Base-by-base conservation (phyloP, 92 coral and sea anemone species). In the Plumapathes pennacea region DNA sequence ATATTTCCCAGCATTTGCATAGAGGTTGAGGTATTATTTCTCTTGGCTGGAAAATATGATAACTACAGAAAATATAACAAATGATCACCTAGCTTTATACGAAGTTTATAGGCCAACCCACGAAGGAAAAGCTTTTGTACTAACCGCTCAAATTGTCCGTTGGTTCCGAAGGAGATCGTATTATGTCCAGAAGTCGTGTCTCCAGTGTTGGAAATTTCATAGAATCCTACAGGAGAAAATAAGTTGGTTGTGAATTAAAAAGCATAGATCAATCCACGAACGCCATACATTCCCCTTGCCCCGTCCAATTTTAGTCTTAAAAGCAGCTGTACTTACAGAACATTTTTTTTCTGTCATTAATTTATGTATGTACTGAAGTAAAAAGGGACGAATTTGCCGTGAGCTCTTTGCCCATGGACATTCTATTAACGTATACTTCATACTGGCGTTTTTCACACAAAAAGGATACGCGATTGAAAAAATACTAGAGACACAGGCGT, bases 131-230 rank as follows among this genome's bases (percentile, higher is more conserved):
- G 18, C 32, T 15, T 0, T 14, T 60, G 29, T 57, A 64, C 85
- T 61, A 71, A 92, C 98, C 98, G 75, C 96, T 75, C 46, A 92
- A 42, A 69, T 81, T 92, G 68, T 92, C 98, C 26, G 98, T 80
- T 39, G 96, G 95, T 39, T 92, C 98, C 7, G 96, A 80, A 12
- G 98, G 98, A 23, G 98, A 92, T 4, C 95, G 95, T 47, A 92
- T 88, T 11, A 92, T 92, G 56, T 92, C 98, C 78, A 92, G 69
- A 54, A 92, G 54, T 44, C 96, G 95, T 69, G 90, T 92, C 59
- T 92, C 98, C 56, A 92, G 75, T 27, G 95, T 83, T 9, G 98
- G 90, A 61, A 78, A 81, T 74, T 92, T 92, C 88, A 87, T 82
- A 53, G 95, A 76, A 57, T 87, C 95, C 95, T 87, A 71, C 38